Percentiles rank a stretch among this genome's conserved stretches.
These are phyloP conservation scores for Trinectes maculatus DNA, from an alignment of 2,113 vertebrate species.

Conservation along the genomic window DNA sequence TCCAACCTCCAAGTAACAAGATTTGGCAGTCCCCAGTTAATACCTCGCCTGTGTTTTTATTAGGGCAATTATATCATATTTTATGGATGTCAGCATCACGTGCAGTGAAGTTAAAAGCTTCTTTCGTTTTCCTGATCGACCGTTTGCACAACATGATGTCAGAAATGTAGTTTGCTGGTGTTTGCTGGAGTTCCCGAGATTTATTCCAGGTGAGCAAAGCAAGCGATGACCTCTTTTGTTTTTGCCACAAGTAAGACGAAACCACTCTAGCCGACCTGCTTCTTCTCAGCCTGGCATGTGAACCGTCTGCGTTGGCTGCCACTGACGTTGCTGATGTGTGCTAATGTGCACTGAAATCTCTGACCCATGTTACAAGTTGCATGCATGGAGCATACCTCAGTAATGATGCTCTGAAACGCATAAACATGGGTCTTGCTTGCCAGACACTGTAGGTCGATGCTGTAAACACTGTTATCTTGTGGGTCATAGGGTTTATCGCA, in stretches of 20 bases:
- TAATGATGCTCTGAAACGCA: not conserved
- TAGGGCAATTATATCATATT: conserved; percentile 53
- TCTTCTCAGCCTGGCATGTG: conserved; percentile 27
- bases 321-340: conserved; percentile 10
- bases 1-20: conserved; percentile 51
- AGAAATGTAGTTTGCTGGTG: not conserved
- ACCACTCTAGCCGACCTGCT: conserved; percentile 42
- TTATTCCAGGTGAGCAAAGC: conserved; percentile 31
- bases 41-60: conserved; percentile 58
- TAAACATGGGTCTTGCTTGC: not conserved
- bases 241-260: conserved; percentile 12
- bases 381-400: conserved; percentile 19
- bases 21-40: conserved; percentile 23
- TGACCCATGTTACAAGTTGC: conserved; percentile 51
- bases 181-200: not conserved
- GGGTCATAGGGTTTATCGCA: conserved; percentile 17
- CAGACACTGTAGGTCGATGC: not conserved
- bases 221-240: not conserved
- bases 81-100: conserved; percentile 27
- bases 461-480: conserved; percentile 18
- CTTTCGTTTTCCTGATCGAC: not conserved
- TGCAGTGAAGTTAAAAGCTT: conserved; percentile 1
- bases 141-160: not conserved
- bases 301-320: conserved; percentile 8
- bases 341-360: conserved; percentile 27